These are phyloP conservation scores for Leptinotarsa defecta DNA, from an alignment of 1,140 invertebrate species.

Conservation along the genomic window DNA sequence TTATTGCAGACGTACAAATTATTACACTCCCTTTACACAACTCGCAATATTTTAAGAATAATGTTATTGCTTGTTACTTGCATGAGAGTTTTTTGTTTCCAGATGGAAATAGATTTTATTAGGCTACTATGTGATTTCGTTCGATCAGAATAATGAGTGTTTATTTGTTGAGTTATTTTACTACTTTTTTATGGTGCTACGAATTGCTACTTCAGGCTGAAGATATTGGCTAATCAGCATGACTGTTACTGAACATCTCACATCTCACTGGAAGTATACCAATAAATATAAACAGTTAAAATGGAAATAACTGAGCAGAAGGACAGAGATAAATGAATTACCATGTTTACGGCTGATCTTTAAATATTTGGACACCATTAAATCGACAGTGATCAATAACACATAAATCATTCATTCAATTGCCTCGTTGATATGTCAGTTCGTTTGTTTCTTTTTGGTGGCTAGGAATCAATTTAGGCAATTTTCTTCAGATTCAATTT, in stretches of 20 bases:
- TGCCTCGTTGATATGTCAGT: no score
- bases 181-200: slow-evolving; percentile 3
- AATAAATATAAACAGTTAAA: background rate
- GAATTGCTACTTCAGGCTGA: background rate
- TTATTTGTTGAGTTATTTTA: slow-evolving; percentile 7
- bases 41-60: slow-evolving; percentile 11
- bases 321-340: no score
- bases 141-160: background rate
- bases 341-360: no score
- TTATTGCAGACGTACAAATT: slow-evolving; percentile 26
- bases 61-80: slow-evolving; percentile 9
- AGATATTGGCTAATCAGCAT: background rate
- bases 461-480: no score
- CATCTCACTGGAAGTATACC: background rate
- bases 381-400: no score
- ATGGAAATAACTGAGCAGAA: background rate
- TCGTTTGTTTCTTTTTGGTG: no score
- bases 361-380: no score
- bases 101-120: background rate
- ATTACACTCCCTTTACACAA: slow-evolving; percentile 19
- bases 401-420: no score
- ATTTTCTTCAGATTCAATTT: no score
- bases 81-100: background rate
- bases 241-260: background rate
- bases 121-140: background rate